These are phyloP conservation scores for Rhagonycha lutea DNA, from an alignment of 2,888 invertebrate genomes.

Conservation along the genomic window DNA sequence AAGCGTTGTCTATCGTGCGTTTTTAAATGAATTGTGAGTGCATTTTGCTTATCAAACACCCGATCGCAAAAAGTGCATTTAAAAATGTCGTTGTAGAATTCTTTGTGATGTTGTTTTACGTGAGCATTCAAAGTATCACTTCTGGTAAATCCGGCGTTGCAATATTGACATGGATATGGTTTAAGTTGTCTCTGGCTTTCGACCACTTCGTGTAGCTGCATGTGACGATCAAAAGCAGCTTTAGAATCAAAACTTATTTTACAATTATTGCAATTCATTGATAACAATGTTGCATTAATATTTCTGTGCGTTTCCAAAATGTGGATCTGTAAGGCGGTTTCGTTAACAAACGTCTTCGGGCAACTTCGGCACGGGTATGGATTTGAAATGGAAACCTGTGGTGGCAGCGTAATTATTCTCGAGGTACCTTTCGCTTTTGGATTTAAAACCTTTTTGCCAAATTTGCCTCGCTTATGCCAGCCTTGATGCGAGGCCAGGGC, in stretches of 20 bases:
- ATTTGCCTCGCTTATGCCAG: constrained; percentile 63
- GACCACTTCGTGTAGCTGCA: constrained; percentile 57
- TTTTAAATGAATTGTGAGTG: constrained; percentile 66
- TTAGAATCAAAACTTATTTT: constrained; percentile 64
- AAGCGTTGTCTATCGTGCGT: constrained; percentile 61
- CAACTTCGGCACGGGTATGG: constrained; percentile 46
- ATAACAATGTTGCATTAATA: constrained; percentile 45
- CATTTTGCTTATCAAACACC: constrained; percentile 64
- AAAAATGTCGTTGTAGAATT: constrained; percentile 56
- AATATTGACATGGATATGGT: constrained; percentile 62
- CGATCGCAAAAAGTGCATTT: constrained; percentile 69
- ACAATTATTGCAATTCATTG: constrained; percentile 61
- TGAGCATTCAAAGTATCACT: constrained; percentile 67
- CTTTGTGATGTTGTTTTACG: constrained; percentile 62
- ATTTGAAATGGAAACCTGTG: constrained; percentile 26
- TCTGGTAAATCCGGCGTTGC: constrained; percentile 65
- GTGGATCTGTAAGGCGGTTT: constrained; percentile 51
- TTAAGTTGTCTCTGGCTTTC: constrained; percentile 42
- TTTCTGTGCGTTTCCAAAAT: constrained; percentile 51
- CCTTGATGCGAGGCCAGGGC: constrained; percentile 67
- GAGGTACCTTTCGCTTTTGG: constrained; percentile 52
- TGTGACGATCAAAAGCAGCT: constrained; percentile 64
- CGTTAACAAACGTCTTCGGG: constrained; percentile 43
- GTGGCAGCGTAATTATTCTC: constrained; percentile 32
- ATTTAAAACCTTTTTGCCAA: constrained; percentile 46